phyloP scores from a whole-genome alignment of 2,113 vertebrate species.

The Thymallus thymallus region DNA sequence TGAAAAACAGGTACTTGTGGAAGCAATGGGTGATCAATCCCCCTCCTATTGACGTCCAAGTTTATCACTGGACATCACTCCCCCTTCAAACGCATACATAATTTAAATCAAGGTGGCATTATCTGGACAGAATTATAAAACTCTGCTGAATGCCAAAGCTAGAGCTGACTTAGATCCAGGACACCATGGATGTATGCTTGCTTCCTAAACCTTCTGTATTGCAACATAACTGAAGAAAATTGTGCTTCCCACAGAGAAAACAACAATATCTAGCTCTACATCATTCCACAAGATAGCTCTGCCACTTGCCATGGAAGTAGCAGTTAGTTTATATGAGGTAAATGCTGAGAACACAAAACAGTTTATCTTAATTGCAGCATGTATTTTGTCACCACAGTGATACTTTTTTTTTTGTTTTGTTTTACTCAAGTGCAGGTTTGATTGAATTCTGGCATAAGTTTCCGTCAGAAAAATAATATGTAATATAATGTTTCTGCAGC shows the following conservation, averaged over 20 bases:
- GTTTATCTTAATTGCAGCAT: background rate
- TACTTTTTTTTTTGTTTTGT: background rate
- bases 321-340: no score
- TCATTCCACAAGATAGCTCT: no score
- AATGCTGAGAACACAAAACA: no score
- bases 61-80: conserved; percentile 8
- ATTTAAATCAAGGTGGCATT: conserved; percentile 32
- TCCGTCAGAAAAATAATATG: no score
- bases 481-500: background rate
- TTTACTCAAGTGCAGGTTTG: background rate
- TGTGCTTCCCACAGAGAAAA: no score
- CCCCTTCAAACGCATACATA: conserved; percentile 19
- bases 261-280: no score
- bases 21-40: conserved; percentile 28
- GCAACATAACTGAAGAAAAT: no score
- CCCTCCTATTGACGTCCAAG: conserved; percentile 19
- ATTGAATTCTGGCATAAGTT: background rate
- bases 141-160: conserved; percentile 5
- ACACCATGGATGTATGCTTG: no score
- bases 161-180: no score
- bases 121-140: conserved; percentile 22
- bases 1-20: conserved; percentile 17
- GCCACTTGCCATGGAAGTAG: no score
- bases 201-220: no score
- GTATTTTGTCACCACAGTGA: background rate